Evolutionary conservation across 2,888 invertebrate species (phyloP), one percentile per base, ranked within the genome.

Genomic region (Aleiodes leptofemur): DNA sequence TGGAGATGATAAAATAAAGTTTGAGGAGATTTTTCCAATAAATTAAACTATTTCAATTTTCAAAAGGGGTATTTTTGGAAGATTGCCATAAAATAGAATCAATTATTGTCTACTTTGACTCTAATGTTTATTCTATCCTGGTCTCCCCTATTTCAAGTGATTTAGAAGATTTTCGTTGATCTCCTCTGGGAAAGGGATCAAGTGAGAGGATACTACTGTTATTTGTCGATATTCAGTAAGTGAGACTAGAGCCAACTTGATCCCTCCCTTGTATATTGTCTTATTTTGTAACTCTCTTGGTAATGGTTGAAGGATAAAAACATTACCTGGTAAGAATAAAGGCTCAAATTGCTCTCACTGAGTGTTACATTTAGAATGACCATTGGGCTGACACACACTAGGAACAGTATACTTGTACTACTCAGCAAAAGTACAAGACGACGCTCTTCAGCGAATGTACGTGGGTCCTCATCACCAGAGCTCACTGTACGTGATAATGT

Each of bases 301-400:
- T 11, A 43, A 43, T 43, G 3, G 43, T 9, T 43, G 11, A 3
- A 0, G 9, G 43, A 43, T 8, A 43, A 34, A 43, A 34, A 11
- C 23, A 48, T 88, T 85, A 92, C 93, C 91, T 94, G 94, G 87
- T 94, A 94, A 53, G 93, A 91, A 85, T 92, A 93, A 80, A 91
- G 90, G 55, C 91, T 91, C 80, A 93, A 88, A 83, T 93, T 93
- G 77, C 91, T 91, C 80, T 93, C 92, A 48, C 93, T 93, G 78
- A 94, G 90, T 11, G 94, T 94, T 80, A 94, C 92, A 83, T 94
- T 94, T 13, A 94, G 90, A 79, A 94, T 93, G 72, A 94, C 93
- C 94, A 94, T 94, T 0, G 94, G 94, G 14, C 93, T 94, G 48
- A 94, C 93, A 86, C 94, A 94, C 16, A 94, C 91, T 68, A 94